Percentiles rank a stretch among this genome's conserved stretches.
Evolutionary conservation across 2,797 vertebrate species (phyloP).

Genomic region (Urophycis tenuis): DNA sequence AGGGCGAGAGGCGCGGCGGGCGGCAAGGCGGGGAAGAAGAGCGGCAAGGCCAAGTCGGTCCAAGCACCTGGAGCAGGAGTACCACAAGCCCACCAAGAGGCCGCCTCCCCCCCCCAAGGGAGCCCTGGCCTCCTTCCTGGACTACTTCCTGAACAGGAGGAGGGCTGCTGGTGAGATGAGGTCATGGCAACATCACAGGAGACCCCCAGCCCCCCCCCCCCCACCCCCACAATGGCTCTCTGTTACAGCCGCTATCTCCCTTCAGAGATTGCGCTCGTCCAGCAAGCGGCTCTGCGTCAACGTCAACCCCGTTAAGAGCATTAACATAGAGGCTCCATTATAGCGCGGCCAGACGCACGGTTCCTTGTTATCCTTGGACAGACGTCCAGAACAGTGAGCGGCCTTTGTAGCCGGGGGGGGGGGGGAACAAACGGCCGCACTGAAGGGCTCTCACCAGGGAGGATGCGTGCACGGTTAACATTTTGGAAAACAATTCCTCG

Average conservation of each 20-base stretch:
- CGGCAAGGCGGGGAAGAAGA: constrained; percentile 78
- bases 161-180: constrained; percentile 88
- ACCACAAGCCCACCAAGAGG: constrained; percentile 74
- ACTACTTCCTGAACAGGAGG: constrained; percentile 90
- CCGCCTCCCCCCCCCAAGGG: constrained; percentile 67
- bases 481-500: background rate
- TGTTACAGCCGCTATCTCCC: background rate
- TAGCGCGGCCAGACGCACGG: background rate
- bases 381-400: background rate
- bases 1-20: constrained; percentile 76
- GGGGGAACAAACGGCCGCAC: background rate
- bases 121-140: constrained; percentile 76
- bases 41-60: constrained; percentile 69
- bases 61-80: constrained; percentile 73
- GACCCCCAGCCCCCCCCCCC: background rate
- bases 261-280: background rate
- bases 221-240: background rate
- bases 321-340: background rate
- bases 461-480: background rate
- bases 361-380: background rate
- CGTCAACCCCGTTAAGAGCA: background rate
- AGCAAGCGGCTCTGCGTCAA: background rate
- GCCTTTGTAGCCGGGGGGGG: too few relatives aligned
- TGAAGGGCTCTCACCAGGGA: background rate
- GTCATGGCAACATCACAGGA: background rate